Evolutionary conservation across 1,140 invertebrate species (phyloP).

Genomic region (Drosophila nasuta): DNA sequence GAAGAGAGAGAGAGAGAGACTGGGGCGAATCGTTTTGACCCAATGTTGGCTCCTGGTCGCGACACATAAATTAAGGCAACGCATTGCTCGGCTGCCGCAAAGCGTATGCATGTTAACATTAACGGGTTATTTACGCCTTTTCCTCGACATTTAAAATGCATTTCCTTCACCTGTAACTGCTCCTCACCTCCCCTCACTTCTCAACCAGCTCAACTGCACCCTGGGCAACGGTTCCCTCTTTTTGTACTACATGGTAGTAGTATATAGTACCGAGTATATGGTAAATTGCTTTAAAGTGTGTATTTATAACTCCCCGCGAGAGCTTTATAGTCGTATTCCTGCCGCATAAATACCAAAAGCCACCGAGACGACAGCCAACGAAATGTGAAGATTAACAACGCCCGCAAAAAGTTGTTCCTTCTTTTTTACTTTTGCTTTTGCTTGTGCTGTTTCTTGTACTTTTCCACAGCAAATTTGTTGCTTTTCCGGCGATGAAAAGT

Average conservation of each 20-base stretch:
- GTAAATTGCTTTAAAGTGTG: conserved; percentile 64
- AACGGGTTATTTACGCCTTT: conserved; percentile 76
- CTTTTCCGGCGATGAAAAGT: conserved; percentile 29
- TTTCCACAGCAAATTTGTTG: conserved; percentile 24
- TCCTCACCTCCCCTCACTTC: not conserved
- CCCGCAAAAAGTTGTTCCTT: not conserved
- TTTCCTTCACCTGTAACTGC: conserved; percentile 48
- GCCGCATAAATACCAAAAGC: conserved; percentile 64
- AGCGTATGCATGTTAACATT: conserved; percentile 68
- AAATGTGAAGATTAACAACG: conserved; percentile 33
- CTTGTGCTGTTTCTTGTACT: conserved; percentile 3
- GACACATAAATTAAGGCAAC: conserved; percentile 75
- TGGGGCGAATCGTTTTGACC: conserved; percentile 6
- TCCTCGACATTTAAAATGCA: conserved; percentile 78
- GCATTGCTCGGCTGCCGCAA: conserved; percentile 45
- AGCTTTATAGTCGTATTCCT: conserved; percentile 57
- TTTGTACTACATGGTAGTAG: too few species aligned
- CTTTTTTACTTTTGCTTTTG: conserved; percentile 4
- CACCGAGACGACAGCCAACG: conserved; percentile 44
- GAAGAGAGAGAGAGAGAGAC: not conserved
- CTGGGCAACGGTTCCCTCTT: not conserved
- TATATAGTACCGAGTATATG: not conserved
- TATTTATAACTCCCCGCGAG: conserved; percentile 66
- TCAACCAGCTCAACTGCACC: not conserved
- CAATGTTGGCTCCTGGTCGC: conserved; percentile 31